Evolutionary conservation across 2,888 invertebrate genomes (phyloP), one percentile per base, ranked within the genome.

Genomic region (Catocala nupta): DNA sequence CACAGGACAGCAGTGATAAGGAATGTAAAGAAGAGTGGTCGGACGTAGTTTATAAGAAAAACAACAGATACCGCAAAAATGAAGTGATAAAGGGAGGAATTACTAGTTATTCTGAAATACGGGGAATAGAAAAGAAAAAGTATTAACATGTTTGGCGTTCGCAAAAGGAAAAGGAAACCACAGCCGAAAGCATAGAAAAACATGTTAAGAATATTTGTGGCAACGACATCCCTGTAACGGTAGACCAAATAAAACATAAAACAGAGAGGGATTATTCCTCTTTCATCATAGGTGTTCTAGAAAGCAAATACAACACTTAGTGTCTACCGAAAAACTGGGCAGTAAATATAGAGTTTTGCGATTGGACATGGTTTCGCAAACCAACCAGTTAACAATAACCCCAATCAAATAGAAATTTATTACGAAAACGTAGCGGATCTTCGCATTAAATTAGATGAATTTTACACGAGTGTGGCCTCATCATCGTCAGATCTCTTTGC

Each of bases 61-160:
- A n/a, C n/a, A n/a, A n/a, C n/a, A n/a, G n/a, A n/a, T n/a, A n/a
- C n/a, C n/a, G n/a, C n/a, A n/a, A n/a, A 43, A 50, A 36, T 10
- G 51, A 61, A 56, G 44, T 55, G 0, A 49, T 34, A 54, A 59
- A 43, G 49, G 49, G 59, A 6, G 49, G 45, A 11, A 54, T 33
- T 7, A 43, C 48, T 12, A 34, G 12, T 48, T 0, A 11, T 43
- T 11, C 5, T 8, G 45, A 48, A 36, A 59, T 59, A 12, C 52
- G 48, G 16, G 59, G 59, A 25, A 52, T 33, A 16, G 50, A 50
- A 50, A 25, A 12, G n/a, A 55, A 52, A n/a, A 57, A 42, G 43
- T 25, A 56, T 43, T 62, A 65, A 54, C 49, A 75, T 64, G 68
- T 60, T 6, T 55, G 55, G 55, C 42, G 54, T 36, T 16, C 55